Evolutionary conservation across 2,888 invertebrate species (phyloP).

Genomic region (Meganola albula): DNA sequence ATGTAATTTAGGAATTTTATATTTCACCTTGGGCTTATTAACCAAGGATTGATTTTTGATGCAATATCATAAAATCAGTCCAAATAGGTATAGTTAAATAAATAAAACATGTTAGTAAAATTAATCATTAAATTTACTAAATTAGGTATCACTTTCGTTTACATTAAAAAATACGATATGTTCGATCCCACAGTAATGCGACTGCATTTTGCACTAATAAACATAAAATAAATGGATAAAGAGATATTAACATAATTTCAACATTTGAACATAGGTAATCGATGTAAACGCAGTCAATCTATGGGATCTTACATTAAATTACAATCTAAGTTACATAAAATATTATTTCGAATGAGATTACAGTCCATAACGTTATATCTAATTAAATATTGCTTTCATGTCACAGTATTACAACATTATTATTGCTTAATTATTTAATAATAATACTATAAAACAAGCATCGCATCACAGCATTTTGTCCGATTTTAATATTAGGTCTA

Average conservation of each 20-base stretch:
- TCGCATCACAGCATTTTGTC: constrained; percentile 41
- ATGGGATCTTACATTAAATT: constrained; percentile 4
- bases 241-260: constrained; percentile 6
- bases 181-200: constrained; percentile 16
- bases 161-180: constrained; percentile 25
- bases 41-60: no score
- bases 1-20: constrained; percentile 5
- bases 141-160: constrained; percentile 21
- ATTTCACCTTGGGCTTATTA: constrained; percentile 10
- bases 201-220: background rate
- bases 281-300: background rate
- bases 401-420: constrained; percentile 15
- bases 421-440: constrained; percentile 25
- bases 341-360: constrained; percentile 18
- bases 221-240: no score
- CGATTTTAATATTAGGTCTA: constrained; percentile 35
- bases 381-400: constrained; percentile 24
- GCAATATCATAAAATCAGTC: background rate
- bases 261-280: background rate
- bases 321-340: constrained; percentile 9
- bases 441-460: constrained; percentile 23
- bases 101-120: constrained; percentile 8
- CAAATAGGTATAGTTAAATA: no score
- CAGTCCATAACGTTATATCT: constrained; percentile 16
- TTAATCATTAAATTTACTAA: constrained; percentile 15